phyloP scores from a whole-genome alignment of 1,140 invertebrate genomes.

The Thrips palmi region DNA sequence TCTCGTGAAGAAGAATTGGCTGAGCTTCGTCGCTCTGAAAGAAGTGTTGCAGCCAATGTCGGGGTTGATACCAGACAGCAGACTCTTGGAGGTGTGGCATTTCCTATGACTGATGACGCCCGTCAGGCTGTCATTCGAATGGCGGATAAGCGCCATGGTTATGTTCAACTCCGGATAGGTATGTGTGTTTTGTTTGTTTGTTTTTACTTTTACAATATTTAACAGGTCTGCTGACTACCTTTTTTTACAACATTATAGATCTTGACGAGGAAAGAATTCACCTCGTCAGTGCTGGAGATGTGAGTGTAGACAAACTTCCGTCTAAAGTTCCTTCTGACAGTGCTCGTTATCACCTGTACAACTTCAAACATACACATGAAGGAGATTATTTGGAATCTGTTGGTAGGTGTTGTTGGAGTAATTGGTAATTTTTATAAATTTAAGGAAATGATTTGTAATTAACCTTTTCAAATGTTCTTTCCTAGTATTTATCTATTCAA shows the following conservation, averaged over 20 bases:
- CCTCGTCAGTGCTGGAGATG: constrained; percentile 40
- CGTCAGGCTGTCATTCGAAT: constrained; percentile 46
- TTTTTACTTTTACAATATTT: constrained; percentile 13
- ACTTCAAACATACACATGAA: constrained; percentile 82
- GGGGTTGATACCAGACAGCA: constrained; percentile 73
- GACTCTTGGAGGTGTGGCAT: constrained; percentile 77
- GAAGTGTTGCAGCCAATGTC: constrained; percentile 46
- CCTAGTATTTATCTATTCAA: constrained; percentile 93
- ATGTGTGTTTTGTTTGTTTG: constrained; percentile 13
- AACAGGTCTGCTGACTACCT: constrained; percentile 9
- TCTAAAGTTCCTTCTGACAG: constrained; percentile 61
- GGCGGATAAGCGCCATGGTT: constrained; percentile 25
- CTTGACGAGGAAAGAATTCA: constrained; percentile 58
- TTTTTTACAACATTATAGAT: constrained; percentile 28
- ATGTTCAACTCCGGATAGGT: constrained; percentile 40
- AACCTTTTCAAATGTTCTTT: too few relatives aligned
- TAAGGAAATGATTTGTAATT: too few relatives aligned
- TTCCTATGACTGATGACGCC: constrained; percentile 75
- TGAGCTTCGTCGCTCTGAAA: constrained; percentile 54
- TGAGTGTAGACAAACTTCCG: constrained; percentile 40
- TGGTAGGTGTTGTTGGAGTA: constrained; percentile 31
- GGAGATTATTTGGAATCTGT: constrained; percentile 69
- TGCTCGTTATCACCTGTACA: constrained; percentile 83
- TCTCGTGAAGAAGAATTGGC: constrained; percentile 75
- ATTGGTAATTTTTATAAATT: constrained; percentile 6